Evolutionary conservation across 2,888 invertebrate genomes (phyloP).

Genomic region (Mythimna pallens): DNA sequence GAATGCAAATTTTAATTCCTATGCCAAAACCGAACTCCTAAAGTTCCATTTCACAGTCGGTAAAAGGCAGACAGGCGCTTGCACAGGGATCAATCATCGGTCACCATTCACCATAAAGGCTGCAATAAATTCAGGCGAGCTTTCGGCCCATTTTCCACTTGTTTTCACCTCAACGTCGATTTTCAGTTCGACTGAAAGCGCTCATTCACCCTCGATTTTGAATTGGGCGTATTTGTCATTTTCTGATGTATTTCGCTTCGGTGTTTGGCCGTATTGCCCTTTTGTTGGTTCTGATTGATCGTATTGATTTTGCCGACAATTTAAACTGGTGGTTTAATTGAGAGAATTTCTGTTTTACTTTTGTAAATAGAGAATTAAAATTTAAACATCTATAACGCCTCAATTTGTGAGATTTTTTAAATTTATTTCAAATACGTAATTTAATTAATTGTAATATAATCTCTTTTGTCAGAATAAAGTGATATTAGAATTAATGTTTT

Average conservation of each 20-base stretch:
- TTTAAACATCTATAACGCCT: background rate
- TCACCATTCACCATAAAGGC: slow-evolving; percentile 74
- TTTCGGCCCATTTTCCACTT: slow-evolving; percentile 83
- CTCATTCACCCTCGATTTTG: slow-evolving; percentile 69
- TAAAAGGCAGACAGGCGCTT: slow-evolving; percentile 67
- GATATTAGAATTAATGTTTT: too few relatives aligned
- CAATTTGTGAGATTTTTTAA: background rate
- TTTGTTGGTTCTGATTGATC: slow-evolving; percentile 65
- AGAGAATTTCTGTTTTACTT: slow-evolving; percentile 39
- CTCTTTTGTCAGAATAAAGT: background rate
- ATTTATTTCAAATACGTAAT: background rate
- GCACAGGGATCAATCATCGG: slow-evolving; percentile 80
- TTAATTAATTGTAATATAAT: background rate
- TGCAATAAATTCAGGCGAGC: slow-evolving; percentile 79
- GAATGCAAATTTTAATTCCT: slow-evolving; percentile 20
- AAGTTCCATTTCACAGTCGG: slow-evolving; percentile 52
- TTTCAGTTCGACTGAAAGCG: slow-evolving; percentile 63
- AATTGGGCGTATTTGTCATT: slow-evolving; percentile 74
- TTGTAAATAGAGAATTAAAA: slow-evolving; percentile 36
- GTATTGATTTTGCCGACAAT: slow-evolving; percentile 58
- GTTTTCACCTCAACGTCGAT: slow-evolving; percentile 82
- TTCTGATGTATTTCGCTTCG: slow-evolving; percentile 66
- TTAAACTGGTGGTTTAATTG: slow-evolving; percentile 53
- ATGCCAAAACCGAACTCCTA: slow-evolving; percentile 27
- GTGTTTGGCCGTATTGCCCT: slow-evolving; percentile 62